phyloP scores from a whole-genome alignment of 92 coral and sea anemone genomes.

The Porites divaricata region DNA sequence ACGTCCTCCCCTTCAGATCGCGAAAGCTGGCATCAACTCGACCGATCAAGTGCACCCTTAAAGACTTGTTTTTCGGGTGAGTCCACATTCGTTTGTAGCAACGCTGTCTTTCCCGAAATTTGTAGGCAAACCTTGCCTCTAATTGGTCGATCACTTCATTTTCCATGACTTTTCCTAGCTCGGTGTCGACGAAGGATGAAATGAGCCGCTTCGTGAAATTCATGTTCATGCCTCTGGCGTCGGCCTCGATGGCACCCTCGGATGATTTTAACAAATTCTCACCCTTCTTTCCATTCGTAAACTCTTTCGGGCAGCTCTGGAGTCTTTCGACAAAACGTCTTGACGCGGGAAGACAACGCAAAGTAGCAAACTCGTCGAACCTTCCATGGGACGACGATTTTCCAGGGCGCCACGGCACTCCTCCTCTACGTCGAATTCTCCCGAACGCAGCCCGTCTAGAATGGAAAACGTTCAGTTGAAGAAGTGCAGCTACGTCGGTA shows the following conservation, averaged over 20 bases:
- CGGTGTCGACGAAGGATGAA: constrained; percentile 17
- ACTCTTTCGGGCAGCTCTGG: neutral
- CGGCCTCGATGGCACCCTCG: neutral
- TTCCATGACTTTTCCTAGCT: constrained; percentile 9
- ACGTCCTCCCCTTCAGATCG: neutral
- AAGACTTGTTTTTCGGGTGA: neutral
- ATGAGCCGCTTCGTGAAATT: neutral
- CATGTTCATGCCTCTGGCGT: neutral
- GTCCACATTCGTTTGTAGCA: neutral
- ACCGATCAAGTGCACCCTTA: neutral
- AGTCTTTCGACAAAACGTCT: neutral
- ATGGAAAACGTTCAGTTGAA: neutral
- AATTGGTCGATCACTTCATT: neutral
- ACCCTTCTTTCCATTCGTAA: neutral
- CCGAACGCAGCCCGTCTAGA: neutral
- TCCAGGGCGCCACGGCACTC: neutral
- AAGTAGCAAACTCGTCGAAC: neutral
- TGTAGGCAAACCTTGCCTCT: neutral
- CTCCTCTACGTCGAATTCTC: constrained; percentile 17
- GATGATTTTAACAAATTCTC: neutral
- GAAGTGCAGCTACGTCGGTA: constrained; percentile 10
- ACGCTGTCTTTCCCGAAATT: neutral
- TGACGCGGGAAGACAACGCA: neutral
- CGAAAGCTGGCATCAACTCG: neutral
- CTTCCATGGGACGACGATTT: neutral